Evolutionary conservation across 2,888 invertebrate genomes (phyloP), one percentile per base, ranked within the genome.

Genomic region (Nymphalis urticae): DNA sequence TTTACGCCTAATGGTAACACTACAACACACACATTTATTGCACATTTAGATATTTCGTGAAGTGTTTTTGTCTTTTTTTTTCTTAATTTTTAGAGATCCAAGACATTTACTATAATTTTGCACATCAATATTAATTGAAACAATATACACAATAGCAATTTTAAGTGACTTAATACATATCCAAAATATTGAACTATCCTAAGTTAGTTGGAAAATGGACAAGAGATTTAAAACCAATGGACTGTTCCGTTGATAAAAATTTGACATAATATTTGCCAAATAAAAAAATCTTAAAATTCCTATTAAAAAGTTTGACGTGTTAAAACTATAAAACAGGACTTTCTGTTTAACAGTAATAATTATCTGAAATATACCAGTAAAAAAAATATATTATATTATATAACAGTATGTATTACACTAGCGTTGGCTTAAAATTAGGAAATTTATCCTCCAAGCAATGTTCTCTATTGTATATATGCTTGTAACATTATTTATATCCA

Each of bases 1-100:
- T 89, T 90, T 90, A 92, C 86, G 89, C 92, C 91, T 92, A 92
- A 92, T 86, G 90, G 90, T 91, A 92, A 92, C 89, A 92, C 93
- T 93, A 93, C 92, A 89, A 93, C 93, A 93, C 92, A 93, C 93
- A 92, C 90, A 92, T 89, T 92, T 93, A 93, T 93, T 93, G 93
- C 93, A 93, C 93, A 93, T 92, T 92, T 91, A 93, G 93, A 93
- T 92, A 90, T 90, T 93, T 90, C 85, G 84, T 91, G 91, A 92
- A 91, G 88, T 92, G 85, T 92, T 91, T 91, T 92, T 92, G 88
- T 90, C 87, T 90, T 91, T 92, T 92, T 76, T 90, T 90, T 89
- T 85, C 85, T 73, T 89, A 87, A 89, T 88, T 90, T 92, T 92
- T 91, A 90, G 89, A 92, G 90, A 91, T 92, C 91, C 91, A 91